Evolutionary conservation across 2,797 vertebrate genomes (phyloP), one percentile per base, ranked within the genome.

Genomic region (Parambassis ranga): DNA sequence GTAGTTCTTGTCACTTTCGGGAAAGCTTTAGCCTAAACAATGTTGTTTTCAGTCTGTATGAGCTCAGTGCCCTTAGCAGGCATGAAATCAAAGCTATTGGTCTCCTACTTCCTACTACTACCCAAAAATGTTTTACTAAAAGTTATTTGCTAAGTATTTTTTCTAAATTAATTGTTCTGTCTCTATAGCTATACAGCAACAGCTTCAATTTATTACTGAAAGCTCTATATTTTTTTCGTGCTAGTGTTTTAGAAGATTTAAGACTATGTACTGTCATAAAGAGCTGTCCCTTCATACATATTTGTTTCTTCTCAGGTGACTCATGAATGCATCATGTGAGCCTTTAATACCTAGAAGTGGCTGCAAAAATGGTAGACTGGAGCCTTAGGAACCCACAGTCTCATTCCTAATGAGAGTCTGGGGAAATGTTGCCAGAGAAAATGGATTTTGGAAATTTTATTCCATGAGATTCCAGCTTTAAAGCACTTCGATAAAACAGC

Each of bases 341-440:
- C 35, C 30, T 53, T 49, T 39, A 41, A 79, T 39, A 33, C 8
- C 14, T 48, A 38, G 18, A 71, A 52, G 46, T 14, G 15, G 41
- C 36, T 62, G 69, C 75, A 84, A 76, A 81, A 56, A 78, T 75
- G 64, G 55, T 81, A 55, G 46, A 75, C 65, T 74, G 46, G 61
- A 67, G 55, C 13, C 20, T 39, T 42, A 50, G 42, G 67, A 67
- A 26, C 27, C 69, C 73, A 70, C 63, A 62, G 67, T 61, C 75
- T 82, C 64, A 26, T 38, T 27, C 53, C 35, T 43, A 20, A 53
- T 72, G 75, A 58, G 70, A 77, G 49, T 58, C 64, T 75, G 69
- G 82, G 68, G 74, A 67, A 65, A 67, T 65, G 39, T 71, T 53
- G 70, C 63, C 39, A 71, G 60, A 51, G 36, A 69, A 65, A 65